Base-by-base conservation (phyloP, 2,797 vertebrate species). In the Denticeps clupeoides region DNA sequence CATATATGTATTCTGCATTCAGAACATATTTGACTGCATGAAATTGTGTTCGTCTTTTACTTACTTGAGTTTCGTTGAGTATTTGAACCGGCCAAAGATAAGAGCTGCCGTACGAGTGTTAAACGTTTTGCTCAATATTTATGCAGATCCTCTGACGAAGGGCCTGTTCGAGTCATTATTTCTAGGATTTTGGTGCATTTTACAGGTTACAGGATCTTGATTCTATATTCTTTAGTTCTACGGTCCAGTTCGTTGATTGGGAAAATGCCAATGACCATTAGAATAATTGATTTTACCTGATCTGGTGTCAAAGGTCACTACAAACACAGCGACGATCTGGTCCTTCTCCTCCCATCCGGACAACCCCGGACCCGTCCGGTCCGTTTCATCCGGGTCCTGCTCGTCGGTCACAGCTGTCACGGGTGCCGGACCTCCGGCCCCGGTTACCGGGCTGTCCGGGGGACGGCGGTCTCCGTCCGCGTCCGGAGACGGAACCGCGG, bases 241-340 rank as follows among this genome's bases (percentile, higher is more conserved):
- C 3, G 7, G 25, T 26, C 25, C 26, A 26, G 3, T 8, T 7
- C 26, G 23, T 24, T 5, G 5, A 24, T 5, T 28, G 4, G 28
- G n/a, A 4, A 4, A 28, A n/a, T 11, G 1, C 27, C 4, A 5
- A 28, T 29, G 8, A 18, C 4, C 15, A 32, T 12, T 13, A 32
- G 12, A 27, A 28, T 26, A 45, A 2, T 2, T 31, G 35, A 23
- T 15, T 68, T 81, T 74, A 91, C 89, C 90, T 59, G 89, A 85
- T 80, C 89, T 85, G 48, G 89, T 84, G 12, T 92, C 89, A 76
- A 92, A 93, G 46, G 89, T 82, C 42, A 91, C 88, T 74, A 91
- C 89, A 67, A 93, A 91, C 37, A 91, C 89, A 1, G 89, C 89
- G 68, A 89, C 82, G 58, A 92, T 88, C 68, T 91, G 89, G 66